Evolutionary conservation across 1,140 invertebrate species (phyloP).

Genomic region (Idris sp.): DNA sequence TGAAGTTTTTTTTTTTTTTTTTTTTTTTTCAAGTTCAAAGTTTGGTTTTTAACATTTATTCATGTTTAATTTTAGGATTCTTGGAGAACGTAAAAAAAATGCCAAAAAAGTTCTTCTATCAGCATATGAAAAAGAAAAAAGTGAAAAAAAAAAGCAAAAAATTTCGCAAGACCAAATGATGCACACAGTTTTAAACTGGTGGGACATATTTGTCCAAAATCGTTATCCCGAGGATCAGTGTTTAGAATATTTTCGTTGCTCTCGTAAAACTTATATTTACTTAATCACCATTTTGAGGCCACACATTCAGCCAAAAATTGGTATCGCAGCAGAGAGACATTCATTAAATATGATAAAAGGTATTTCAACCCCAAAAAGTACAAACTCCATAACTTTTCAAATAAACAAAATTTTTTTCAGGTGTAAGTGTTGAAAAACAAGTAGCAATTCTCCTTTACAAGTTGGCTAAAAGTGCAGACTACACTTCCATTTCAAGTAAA

Average conservation of each 20-base stretch:
- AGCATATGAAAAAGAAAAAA: background rate
- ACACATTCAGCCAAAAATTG: slow-evolving; percentile 53
- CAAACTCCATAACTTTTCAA: too few relatives aligned
- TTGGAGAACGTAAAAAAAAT: background rate
- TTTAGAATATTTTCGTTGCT: slow-evolving; percentile 44
- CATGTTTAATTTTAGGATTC: too few relatives aligned
- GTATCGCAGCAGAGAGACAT: slow-evolving; percentile 46
- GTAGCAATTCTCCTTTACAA: slow-evolving; percentile 45
- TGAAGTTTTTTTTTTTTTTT: too few relatives aligned
- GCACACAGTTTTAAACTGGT: slow-evolving; percentile 49
- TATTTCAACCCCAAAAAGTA: slow-evolving; percentile 5
- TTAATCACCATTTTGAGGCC: slow-evolving; percentile 42
- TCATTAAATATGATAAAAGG: slow-evolving; percentile 61
- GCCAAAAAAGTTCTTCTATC: slow-evolving; percentile 9
- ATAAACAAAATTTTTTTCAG: slow-evolving; percentile 34
- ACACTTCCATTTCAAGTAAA: slow-evolving; percentile 58
- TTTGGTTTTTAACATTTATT: too few relatives aligned
- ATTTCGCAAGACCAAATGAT: slow-evolving; percentile 11
- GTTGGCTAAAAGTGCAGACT: slow-evolving; percentile 49
- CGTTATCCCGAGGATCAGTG: slow-evolving; percentile 44
- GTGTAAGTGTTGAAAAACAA: slow-evolving; percentile 57
- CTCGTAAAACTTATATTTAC: slow-evolving; percentile 53
- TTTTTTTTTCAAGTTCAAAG: too few relatives aligned
- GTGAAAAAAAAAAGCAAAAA: slow-evolving; percentile 6
- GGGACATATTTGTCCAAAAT: slow-evolving; percentile 52